Base-by-base conservation (phyloP, 2,888 invertebrate species). In the Lasioglossum figueresi region DNA sequence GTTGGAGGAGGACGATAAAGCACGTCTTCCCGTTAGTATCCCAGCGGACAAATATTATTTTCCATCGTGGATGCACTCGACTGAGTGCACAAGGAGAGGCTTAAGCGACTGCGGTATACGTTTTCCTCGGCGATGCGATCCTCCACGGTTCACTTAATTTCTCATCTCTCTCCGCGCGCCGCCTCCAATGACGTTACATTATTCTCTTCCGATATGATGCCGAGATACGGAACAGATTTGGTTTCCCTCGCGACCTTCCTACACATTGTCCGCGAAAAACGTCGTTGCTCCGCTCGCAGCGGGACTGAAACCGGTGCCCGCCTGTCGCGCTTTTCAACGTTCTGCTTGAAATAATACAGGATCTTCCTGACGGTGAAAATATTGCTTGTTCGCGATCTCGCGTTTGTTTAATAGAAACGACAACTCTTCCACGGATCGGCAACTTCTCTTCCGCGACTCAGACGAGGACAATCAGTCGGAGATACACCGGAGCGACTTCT, bases 91-190 rank as follows among this genome's bases (percentile, higher is more conserved):
- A 83, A 78, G 83, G 81, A 88, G 83, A 87, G 88, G 88, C 84
- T 90, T 90, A 90, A 89, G 73, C 89, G 86, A 73, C 79, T 79
- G 81, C 82, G 83, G 75, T 84, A 76, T 87, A 89, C 82, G 83
- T 85, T 88, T 85, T 79, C 83, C 82, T 82, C 84, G 88, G 72
- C 84, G 88, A 89, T 82, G 82, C 90, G 89, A 90, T 90, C 85
- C 84, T 77, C 84, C 84, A 90, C 90, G 90, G 90, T 90, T 90
- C 90, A 84, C 88, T 90, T 90, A 90, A 90, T 90, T 88, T 90
- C 90, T 90, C 90, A 90, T 90, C 88, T 90, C 85, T 85, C 84
- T 80, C 77, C 83, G 74, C 82, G 72, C 79, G 78, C 75, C 86
- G 79, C 56, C 82, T 81, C 85, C 88, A 72, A 88, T 84, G 80